Base-by-base conservation (phyloP, 2,888 invertebrate species). In the Drosophila subsilvestris region DNA sequence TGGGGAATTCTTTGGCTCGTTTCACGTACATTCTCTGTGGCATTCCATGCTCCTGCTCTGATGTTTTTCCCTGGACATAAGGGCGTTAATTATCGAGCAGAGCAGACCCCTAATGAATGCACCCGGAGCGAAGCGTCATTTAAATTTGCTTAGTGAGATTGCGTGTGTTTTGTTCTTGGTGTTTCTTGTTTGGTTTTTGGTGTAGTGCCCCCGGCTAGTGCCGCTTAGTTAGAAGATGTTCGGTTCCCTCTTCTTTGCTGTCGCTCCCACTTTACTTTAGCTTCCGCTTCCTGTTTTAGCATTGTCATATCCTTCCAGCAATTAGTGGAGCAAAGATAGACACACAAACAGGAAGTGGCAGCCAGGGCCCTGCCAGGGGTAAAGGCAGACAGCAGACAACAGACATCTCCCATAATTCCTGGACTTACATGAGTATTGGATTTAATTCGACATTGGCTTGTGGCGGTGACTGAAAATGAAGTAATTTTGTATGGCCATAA, bases 11-110 rank as follows among this genome's bases (percentile, higher is more conserved):
- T 27, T 32, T 48, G 9, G 22, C 47, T n/a, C 12, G 29, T 70
- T 45, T 51, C 56, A 54, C 37, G 8, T 48, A 37, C 9, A 25
- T 22, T 49, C 20, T 43, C 37, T n/a, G 14, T 37, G 14, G 37
- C 37, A 37, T n/a, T 37, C 37, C 37, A 37, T 37, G 14, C 32
- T 37, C 32, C 29, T 37, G 37, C 37, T 37, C 37, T 37, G 37
- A 22, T 27, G 49, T 29, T 59, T 42, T 53, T 22, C 57, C 61
- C 70, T 56, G 69, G 51, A 73, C 63, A 83, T 84, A 81, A 74
- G 84, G 84, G 83, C 85, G 86, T 86, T 86, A 84, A 86, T 84
- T 84, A 86, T 84, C 81, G 65, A 81, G 57, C 79, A 72, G 79
- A 78, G 25, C 5, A 51, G 71, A 72, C 86, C 63, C 81, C 81